Base-by-base conservation (phyloP, 2,888 invertebrate species). In the Patella depressa region DNA sequence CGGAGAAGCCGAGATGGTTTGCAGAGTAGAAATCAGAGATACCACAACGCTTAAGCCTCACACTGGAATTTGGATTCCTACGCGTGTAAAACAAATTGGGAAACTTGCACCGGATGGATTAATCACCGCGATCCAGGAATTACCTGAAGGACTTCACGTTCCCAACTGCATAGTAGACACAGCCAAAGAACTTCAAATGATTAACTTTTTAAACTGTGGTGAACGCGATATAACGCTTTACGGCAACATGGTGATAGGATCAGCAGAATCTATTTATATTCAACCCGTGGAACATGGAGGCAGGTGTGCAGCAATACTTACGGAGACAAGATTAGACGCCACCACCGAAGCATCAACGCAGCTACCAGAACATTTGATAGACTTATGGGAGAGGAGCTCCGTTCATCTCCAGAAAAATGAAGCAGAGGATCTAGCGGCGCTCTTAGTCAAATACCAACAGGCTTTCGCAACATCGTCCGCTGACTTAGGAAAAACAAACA, bases 401-500 rank as follows among this genome's bases (percentile, higher is more conserved):
- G 55, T 59, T 34, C 53, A 76, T 34, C 1, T 76, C 1, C 57
- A 54, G 17, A 29, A 5, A 24, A 45, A 72, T 34, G 29, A 76
- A 19, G 29, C 29, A 24, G n/a, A n/a, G 12, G 45, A 73, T n/a
- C n/a, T 81, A 2, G 34, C 69, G n/a, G 34, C 24, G 14, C 72
- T 81, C n/a, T 72, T 81, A 12, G 15, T 45, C 2, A 77, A 73
- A 71, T 70, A 78, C 74, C n/a, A 55, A 19, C 34, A 74, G 24
- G 75, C 78, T 65, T 81, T 81, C 72, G 73, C 81, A 19, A 77
- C 15, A n/a, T 72, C 73, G 11, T 71, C 79, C 14, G 72, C 65
- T 53, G 77, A 79, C 45, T 45, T 79, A 17, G 81, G 81, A n/a
- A n/a, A 19, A 54, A 79, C 79, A n/a, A 74, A 19, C 53, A 45